Evolutionary conservation across 2,888 invertebrate species (phyloP).

Genomic region (Calliopum simillimum): DNA sequence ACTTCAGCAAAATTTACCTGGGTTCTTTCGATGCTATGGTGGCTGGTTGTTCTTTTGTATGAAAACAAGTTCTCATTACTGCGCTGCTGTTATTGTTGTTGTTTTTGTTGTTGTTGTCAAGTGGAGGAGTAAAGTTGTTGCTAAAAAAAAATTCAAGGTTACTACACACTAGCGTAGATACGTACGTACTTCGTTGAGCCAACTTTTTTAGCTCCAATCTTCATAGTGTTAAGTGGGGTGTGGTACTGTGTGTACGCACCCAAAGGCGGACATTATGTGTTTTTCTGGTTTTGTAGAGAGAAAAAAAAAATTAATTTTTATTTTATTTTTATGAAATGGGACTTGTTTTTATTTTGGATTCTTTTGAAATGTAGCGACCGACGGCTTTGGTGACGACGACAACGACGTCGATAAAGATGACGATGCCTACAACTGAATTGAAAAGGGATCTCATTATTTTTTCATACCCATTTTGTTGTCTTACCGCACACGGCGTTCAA

Average conservation of each 20-base stretch:
- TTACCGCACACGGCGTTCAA: conserved; percentile 31
- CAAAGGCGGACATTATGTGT: conserved; percentile 28
- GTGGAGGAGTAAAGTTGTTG: conserved; percentile 45
- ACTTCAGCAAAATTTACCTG: background rate
- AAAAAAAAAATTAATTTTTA: background rate
- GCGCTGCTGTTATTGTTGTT: conserved; percentile 22
- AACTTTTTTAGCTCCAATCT: conserved; percentile 1
- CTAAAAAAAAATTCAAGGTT: conserved; percentile 48
- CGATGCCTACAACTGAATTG: conserved; percentile 25
- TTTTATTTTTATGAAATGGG: background rate
- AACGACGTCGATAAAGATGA: conserved; percentile 16
- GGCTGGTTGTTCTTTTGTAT: background rate
- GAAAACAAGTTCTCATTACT: conserved; percentile 37
- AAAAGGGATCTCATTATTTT: conserved; percentile 37
- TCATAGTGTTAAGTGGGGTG: conserved; percentile 5
- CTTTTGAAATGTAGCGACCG: conserved; percentile 32
- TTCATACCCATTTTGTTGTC: conserved; percentile 17
- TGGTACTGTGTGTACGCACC: conserved; percentile 26
- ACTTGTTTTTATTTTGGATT: conserved; percentile 1
- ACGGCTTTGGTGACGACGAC: background rate
- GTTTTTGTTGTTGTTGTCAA: conserved; percentile 40
- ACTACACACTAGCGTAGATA: conserved; percentile 35
- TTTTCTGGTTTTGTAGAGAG: background rate
- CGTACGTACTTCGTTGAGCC: conserved; percentile 17
- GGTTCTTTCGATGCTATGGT: background rate